These are phyloP conservation scores for Dinothrombium tinctorium DNA, from an alignment of 1,140 invertebrate species.

Conservation along the genomic window DNA sequence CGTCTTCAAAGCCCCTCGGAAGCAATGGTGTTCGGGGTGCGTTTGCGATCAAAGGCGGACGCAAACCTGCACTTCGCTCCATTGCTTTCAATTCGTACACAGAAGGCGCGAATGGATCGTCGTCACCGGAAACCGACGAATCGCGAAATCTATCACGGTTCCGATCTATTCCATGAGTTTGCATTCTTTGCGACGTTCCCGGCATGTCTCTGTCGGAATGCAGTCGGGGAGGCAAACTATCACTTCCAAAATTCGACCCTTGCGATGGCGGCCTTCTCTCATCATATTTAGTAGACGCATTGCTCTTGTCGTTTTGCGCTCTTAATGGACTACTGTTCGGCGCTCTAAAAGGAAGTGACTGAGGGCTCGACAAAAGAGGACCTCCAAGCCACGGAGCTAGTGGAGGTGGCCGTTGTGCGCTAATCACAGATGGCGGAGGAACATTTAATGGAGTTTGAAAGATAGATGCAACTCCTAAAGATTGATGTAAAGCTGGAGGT, in stretches of 20 bases:
- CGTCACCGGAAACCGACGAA: too few species aligned
- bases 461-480: too few species aligned
- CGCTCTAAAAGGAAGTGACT: too few species aligned
- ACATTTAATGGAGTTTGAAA: too few species aligned
- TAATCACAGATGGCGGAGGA: background rate
- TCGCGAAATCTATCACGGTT: background rate
- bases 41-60: background rate
- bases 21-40: background rate
- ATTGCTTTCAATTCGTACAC: conserved; percentile 2
- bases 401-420: background rate
- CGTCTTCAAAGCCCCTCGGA: too few species aligned
- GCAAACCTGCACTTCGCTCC: background rate
- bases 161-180: too few species aligned
- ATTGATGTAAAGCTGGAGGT: too few species aligned
- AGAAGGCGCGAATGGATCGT: conserved; percentile 6
- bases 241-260: background rate
- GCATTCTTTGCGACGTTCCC: background rate
- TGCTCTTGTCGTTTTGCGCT: too few species aligned
- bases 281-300: too few species aligned
- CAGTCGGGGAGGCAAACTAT: background rate
- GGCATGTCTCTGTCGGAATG: background rate
- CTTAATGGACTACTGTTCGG: too few species aligned
- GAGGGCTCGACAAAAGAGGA: too few species aligned
- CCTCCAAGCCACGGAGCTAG: too few species aligned
- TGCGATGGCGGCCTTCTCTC: background rate